phyloP scores from a whole-genome alignment of 1,140 invertebrate genomes.

The Lethrus apterus region DNA sequence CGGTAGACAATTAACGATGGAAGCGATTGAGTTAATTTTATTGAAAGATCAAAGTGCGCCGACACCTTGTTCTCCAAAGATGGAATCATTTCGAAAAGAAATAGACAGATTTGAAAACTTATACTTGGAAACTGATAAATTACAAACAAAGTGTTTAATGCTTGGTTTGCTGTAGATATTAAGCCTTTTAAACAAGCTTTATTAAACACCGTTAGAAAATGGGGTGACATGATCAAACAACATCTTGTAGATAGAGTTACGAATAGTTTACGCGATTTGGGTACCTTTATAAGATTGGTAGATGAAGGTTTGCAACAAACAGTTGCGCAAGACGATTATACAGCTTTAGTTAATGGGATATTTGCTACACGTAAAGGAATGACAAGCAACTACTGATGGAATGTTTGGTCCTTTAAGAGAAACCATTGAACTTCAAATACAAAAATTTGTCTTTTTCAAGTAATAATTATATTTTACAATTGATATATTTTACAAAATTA shows the following conservation, averaged over 20 bases:
- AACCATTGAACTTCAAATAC: conserved; percentile 74
- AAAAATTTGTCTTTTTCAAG: too few species aligned
- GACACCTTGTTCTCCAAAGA: conserved; percentile 62
- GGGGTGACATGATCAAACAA: conserved; percentile 93
- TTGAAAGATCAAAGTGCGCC: conserved; percentile 56
- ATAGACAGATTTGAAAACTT: conserved; percentile 88
- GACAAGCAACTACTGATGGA: conserved; percentile 69
- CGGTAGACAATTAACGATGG: conserved; percentile 71
- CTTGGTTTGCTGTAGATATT: conserved; percentile 89
- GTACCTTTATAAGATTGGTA: conserved; percentile 60
- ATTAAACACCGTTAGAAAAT: conserved; percentile 85
- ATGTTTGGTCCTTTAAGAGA: conserved; percentile 93
- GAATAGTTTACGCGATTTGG: conserved; percentile 61
- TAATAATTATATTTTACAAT: too few species aligned
- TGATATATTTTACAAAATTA: too few species aligned
- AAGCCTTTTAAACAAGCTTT: conserved; percentile 85
- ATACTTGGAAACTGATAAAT: conserved; percentile 75
- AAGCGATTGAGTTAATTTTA: conserved; percentile 76
- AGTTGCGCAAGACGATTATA: conserved; percentile 74
- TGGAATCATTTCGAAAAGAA: conserved; percentile 87
- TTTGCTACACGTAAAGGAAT: conserved; percentile 74
- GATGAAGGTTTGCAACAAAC: conserved; percentile 69
- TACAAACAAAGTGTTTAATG: conserved; percentile 75
- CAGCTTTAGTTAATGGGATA: conserved; percentile 79
- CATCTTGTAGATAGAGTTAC: conserved; percentile 87